Conservation (phyloP, 2,113 vertebrate genomes). For the Panthera uncia region DNA sequence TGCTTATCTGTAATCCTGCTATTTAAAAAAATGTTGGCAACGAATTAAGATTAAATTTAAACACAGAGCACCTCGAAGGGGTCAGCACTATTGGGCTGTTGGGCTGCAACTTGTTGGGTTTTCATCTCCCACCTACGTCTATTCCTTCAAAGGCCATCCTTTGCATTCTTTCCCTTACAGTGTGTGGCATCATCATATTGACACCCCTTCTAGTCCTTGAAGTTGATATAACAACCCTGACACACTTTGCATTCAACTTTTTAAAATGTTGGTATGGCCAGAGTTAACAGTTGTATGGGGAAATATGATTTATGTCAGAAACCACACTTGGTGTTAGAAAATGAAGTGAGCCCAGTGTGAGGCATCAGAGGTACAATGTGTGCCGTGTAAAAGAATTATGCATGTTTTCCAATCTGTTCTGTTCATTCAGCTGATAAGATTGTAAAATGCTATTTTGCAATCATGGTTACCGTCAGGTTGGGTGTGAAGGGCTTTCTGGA, state of each 20-base stretch:
- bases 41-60: not conserved
- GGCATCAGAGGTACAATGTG: not conserved
- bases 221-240: not conserved
- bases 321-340: not conserved
- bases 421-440: not conserved
- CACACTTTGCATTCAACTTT: not conserved
- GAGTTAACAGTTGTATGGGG: not conserved
- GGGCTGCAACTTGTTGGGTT: not conserved
- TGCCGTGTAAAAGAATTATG: not conserved
- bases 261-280: not conserved
- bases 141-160: not conserved
- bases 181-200: fast-evolving
- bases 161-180: not conserved
- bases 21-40: not conserved
- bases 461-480: not conserved
- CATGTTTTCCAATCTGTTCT: not conserved
- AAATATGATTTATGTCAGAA: not conserved
- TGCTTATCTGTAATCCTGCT: not conserved
- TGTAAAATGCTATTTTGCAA: constrained; percentile 11
- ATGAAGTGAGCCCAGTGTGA: not conserved
- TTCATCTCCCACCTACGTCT: not conserved
- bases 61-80: not conserved
- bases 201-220: not conserved
- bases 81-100: not conserved
- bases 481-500: constrained; percentile 50